Conservation (phyloP, 2,113 vertebrate genomes). For the Motacilla alba region DNA sequence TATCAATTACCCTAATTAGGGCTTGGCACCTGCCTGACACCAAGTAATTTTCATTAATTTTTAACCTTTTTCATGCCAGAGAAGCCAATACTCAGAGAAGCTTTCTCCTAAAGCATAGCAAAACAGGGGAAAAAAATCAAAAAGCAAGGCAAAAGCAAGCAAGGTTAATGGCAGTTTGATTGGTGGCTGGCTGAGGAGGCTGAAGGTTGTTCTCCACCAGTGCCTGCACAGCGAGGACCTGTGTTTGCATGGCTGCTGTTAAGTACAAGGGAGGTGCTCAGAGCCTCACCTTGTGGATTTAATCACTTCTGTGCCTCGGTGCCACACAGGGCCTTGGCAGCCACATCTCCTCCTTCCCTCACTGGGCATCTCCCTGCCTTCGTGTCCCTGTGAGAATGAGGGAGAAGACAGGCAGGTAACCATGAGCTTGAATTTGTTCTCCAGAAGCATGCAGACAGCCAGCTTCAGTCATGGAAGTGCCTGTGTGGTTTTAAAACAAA, state of each 20-base stretch:
- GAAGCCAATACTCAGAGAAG: neutral
- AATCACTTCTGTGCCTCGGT: neutral
- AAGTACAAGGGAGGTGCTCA: neutral
- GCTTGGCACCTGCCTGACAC: constrained; percentile 8
- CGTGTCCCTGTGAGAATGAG: neutral
- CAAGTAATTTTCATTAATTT: constrained; percentile 11
- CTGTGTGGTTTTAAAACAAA: neutral
- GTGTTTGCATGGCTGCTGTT: neutral
- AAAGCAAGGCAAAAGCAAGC: neutral
- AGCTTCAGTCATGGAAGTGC: neutral
- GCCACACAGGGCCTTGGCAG: neutral
- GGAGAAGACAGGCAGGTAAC: neutral
- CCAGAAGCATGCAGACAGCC: neutral
- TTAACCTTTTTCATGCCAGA: neutral
- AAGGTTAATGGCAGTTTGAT: constrained; percentile 49
- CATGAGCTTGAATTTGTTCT: neutral
- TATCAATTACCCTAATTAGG: constrained; percentile 55
- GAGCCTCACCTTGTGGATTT: constrained; percentile 7
- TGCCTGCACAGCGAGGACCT: neutral
- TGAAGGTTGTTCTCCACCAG: constrained; percentile 37
- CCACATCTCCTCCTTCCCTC: neutral
- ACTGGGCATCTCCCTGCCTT: neutral
- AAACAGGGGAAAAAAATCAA: neutral
- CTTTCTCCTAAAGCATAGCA: neutral
- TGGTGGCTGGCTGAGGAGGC: constrained; percentile 5